Evolutionary conservation across 1,140 invertebrate species (phyloP).

Genomic region (Sitodiplosis mosellana): DNA sequence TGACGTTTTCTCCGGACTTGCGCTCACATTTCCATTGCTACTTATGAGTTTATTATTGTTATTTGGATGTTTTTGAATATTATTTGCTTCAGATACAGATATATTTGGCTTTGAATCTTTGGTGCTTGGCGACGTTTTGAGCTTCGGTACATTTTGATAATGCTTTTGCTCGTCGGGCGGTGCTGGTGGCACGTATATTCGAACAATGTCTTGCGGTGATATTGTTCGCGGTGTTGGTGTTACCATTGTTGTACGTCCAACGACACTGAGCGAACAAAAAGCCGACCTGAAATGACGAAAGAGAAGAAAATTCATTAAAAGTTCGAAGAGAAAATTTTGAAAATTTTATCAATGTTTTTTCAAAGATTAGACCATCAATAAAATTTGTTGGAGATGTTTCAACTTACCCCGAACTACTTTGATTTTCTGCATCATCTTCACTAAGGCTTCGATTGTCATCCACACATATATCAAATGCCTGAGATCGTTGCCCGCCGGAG

Average conservation of each 20-base stretch:
- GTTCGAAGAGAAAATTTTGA: no score
- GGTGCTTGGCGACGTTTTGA: background rate
- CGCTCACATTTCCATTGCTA: background rate
- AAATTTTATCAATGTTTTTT: background rate
- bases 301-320: no score
- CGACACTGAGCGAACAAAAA: conserved; percentile 1
- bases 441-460: conserved; percentile 2
- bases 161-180: conserved; percentile 1
- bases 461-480: conserved; percentile 2
- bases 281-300: background rate
- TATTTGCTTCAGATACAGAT: background rate
- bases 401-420: conserved; percentile 5
- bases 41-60: background rate
- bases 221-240: conserved; percentile 5
- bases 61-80: background rate
- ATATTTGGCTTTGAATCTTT: no score
- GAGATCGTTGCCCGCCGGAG: conserved; percentile 36
- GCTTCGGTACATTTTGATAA: background rate
- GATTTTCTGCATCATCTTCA: conserved; percentile 1
- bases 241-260: conserved; percentile 3
- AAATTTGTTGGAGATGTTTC: background rate
- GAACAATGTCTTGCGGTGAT: conserved; percentile 5
- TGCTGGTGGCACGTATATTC: conserved; percentile 6
- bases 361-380: background rate
- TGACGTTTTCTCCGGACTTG: background rate